Evolutionary conservation across 2,797 vertebrate species (phyloP).

Genomic region (Gymnodraco acuticeps): DNA sequence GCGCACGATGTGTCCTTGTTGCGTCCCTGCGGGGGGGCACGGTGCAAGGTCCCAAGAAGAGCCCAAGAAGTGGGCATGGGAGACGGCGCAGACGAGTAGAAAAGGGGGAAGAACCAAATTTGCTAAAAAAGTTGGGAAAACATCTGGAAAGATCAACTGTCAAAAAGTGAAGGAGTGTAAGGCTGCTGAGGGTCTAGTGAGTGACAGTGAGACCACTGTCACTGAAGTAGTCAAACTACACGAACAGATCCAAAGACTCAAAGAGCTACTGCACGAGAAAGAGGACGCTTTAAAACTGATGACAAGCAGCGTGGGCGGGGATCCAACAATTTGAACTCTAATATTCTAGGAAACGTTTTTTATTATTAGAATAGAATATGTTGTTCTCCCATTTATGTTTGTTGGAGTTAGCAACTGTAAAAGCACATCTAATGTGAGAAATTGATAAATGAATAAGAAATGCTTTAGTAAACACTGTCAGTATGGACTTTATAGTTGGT

Average conservation of each 20-base stretch:
- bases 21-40: constrained; percentile 44
- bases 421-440: too few relatives aligned
- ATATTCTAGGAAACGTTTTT: background rate
- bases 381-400: background rate
- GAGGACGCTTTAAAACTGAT: constrained; percentile 71
- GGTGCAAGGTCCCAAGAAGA: background rate
- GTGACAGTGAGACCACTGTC: constrained; percentile 45
- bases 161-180: constrained; percentile 18
- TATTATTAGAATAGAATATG: background rate
- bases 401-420: background rate
- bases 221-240: constrained; percentile 50
- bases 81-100: background rate
- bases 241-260: constrained; percentile 68
- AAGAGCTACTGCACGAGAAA: constrained; percentile 70
- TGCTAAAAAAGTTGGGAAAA: constrained; percentile 19
- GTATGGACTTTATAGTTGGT: background rate
- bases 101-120: constrained; percentile 18
- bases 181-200: constrained; percentile 4
- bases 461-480: background rate
- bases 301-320: constrained; percentile 41
- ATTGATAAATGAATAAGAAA: too few relatives aligned
- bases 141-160: constrained; percentile 21
- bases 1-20: constrained; percentile 75
- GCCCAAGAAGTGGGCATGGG: background rate
- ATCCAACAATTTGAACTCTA: background rate